Base-by-base conservation (phyloP, 2,797 vertebrate genomes). In the Amblyraja radiata region DNA sequence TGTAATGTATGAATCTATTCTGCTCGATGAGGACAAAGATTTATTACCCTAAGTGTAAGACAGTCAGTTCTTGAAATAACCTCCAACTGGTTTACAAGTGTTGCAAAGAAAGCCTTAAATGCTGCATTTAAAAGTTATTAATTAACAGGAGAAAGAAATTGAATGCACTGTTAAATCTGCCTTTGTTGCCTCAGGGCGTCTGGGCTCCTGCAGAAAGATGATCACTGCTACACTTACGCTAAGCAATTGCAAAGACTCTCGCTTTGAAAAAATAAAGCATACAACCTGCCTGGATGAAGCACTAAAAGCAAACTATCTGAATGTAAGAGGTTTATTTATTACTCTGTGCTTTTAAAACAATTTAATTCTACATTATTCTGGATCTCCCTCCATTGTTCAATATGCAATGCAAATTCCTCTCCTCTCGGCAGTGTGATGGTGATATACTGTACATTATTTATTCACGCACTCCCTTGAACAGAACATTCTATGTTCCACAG, bases 361-460 rank as follows among this genome's bases (percentile, higher is more conserved):
- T 74, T 46, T 74, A 54, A 91, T 91, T 91, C 74, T 36, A 28
- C 74, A 76, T 74, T 92, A 92, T 58, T n/a, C 11, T 74, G 9
- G 71, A 74, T 6, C 90, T 91, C 25, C 71, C 36, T 28, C 18
- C 36, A 91, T 74, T 91, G 90, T 58, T 92, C 71, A 71, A 76
- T 92, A 58, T 76, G 13, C 54, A 76, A 76, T 92, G 39, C 76
- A 92, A 92, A 92, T 92, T 74, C 54, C 39, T 76, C 39, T 92
- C 9, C 71, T 54, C 68, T 76, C 90, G 5, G 23, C 65, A 54
- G 71, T 58, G 39, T n/a, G 71, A 76, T 92, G 25, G 74, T 92
- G 71, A 76, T 92, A 58, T 58, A 76, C 23, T 92, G n/a, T 58
- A 76, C 23, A 92, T 76, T 92, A 92, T 58, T 58, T 92, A 92